Conservation (phyloP, 2,888 invertebrate genomes). For the Aporophyla lueneburgensis region DNA sequence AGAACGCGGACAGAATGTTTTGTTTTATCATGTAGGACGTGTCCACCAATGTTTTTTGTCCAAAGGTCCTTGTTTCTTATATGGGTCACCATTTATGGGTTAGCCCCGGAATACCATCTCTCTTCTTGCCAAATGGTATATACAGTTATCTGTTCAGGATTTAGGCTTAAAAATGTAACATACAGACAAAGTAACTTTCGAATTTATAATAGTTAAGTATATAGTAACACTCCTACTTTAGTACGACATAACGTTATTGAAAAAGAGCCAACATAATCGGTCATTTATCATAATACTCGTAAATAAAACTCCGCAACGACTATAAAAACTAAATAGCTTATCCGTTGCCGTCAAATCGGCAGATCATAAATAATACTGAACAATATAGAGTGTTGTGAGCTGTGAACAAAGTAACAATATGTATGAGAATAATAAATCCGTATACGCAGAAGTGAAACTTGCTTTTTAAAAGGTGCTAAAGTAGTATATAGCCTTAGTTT, state of each 20-base stretch:
- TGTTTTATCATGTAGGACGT: too few species aligned
- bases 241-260: constrained; percentile 33
- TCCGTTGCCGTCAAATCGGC: constrained; percentile 38
- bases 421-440: constrained; percentile 26
- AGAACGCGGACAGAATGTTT: too few species aligned
- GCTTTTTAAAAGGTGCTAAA: not conserved
- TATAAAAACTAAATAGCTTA: constrained; percentile 49
- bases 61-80: too few species aligned
- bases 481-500: not conserved
- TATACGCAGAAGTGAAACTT: constrained; percentile 20
- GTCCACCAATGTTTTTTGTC: too few species aligned
- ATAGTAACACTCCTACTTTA: not conserved
- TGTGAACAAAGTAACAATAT: constrained; percentile 38
- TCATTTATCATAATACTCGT: constrained; percentile 44
- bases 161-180: too few species aligned
- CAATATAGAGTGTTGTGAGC: constrained; percentile 47
- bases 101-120: too few species aligned
- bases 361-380: constrained; percentile 56
- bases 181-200: too few species aligned
- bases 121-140: too few species aligned
- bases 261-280: constrained; percentile 36
- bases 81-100: too few species aligned
- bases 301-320: constrained; percentile 31
- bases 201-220: too few species aligned
- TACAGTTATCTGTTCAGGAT: too few species aligned